Base-by-base conservation (phyloP, 1,140 invertebrate species). In the Cyphomyrmex costatus region DNA sequence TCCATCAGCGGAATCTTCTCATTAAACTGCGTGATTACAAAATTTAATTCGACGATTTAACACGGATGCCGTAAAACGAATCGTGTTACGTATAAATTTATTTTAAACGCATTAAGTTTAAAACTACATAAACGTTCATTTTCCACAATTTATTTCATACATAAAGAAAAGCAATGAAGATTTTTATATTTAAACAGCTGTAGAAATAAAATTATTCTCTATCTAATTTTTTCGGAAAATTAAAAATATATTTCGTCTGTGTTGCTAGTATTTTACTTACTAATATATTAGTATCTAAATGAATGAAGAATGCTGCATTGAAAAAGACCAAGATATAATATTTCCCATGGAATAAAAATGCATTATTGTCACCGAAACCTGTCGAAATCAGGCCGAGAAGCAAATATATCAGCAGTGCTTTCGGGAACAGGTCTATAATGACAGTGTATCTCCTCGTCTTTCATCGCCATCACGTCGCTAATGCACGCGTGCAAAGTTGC, bases 401-500 rank as follows among this genome's bases (percentile, higher is more conserved):
- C 53, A 30, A 83, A 83, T 83, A 83, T 83, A 74, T 27, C 68
- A 46, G 53, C 30, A 65, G 46, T 46, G 74, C 78, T 60, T 90
- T 53, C 63, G 70, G 71, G 49, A 86, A 63, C 78, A 19, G 66
- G 60, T 56, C 71, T 89, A n/a, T n/a, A 89, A 89, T 89, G 74
- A 89, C 88, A 86, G 88, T 86, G 88, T 61, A 88, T 82, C 71
- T 66, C 58, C 60, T 66, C 85, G 78, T 86, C 83, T 90, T 91
- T 91, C 86, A 87, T 89, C 88, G 87, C 76, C 77, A 61, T 78
- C 71, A 86, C 27, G 61, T 51, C 46, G 87, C 73, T 76, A 79
- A 80, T 79, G 88, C 88, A 86, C 86, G 88, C 88, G 85, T 89
- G 88, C 33, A 89, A 78, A 89, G 80, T 42, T 89, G 51, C 73